Base-by-base conservation (phyloP, 1,140 invertebrate genomes). In the Heliconius eleuchia region DNA sequence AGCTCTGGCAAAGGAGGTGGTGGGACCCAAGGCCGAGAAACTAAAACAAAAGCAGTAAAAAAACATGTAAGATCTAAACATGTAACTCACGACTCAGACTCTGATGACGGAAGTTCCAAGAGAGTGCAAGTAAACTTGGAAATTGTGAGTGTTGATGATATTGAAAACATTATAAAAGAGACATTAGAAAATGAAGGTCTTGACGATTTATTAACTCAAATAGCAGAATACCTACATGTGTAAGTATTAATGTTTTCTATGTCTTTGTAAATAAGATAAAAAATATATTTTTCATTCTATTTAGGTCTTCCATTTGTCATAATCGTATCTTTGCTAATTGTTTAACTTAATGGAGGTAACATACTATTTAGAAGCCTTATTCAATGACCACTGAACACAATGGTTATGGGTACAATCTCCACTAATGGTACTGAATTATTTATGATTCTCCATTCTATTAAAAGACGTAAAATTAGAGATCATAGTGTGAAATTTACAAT, bases 1-100 rank as follows among this genome's bases (percentile, higher is more conserved):
- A 94, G 96, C 42, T 96, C 96, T 79, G 98, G 98, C 5, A 99
- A 99, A 95, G 96, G 95, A 71, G 98, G 98, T 42, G 98, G 98
- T 52, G 98, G 98, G 18, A 96, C 96, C 46, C 98, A 99, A 94
- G 99, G 98, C 1, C 95, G 99, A 76, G 99, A 99, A 95, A 99
- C 98, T 1, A 99, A 99, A 95, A 99, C 98, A 0, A 99, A 99
- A 92, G 97, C 98, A 8, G 97, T 97, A 0, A 99, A 99, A 87
- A 98, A 97, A 87, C 95, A 96, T 89, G 79, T 94, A 91, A 85
- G 95, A 92, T 91, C 89, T 72, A 88, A 92, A 84, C 95, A 95
- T 74, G 89, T 88, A 76, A 87, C 89, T 71, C 93, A 94, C 87
- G 95, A 96, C 77, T 95, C 95, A 55, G 96, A 97, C 84, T 96